phyloP scores from a whole-genome alignment of 1,140 invertebrate species.

The Palaemon carinicauda region DNA sequence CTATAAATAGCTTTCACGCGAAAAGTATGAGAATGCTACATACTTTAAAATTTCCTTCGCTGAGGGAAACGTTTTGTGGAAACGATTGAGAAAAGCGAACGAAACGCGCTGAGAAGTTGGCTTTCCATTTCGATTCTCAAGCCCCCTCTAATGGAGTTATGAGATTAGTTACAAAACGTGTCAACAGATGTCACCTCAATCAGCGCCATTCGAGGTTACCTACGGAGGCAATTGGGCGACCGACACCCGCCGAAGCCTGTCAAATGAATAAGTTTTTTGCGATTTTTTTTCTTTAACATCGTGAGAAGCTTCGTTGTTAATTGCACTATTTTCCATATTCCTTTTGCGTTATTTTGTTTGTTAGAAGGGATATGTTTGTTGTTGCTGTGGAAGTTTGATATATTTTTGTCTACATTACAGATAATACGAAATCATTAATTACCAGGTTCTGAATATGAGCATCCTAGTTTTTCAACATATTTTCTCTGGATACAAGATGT shows the following conservation, averaged over 20 bases:
- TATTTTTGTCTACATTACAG: too few species aligned
- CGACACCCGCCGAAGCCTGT: neutral
- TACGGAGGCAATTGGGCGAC: slow-evolving; percentile 21
- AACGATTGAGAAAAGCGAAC: neutral
- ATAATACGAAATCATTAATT: too few species aligned
- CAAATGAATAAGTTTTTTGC: neutral
- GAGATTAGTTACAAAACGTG: slow-evolving; percentile 55
- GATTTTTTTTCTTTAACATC: neutral
- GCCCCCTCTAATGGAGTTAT: slow-evolving; percentile 52
- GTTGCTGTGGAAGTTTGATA: too few species aligned
- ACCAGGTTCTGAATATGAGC: too few species aligned
- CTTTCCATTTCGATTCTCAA: slow-evolving; percentile 27
- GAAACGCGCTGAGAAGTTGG: neutral
- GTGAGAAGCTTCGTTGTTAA: neutral
- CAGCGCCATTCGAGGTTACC: slow-evolving; percentile 45
- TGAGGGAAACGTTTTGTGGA: neutral
- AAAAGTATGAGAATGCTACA: neutral
- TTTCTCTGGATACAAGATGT: too few species aligned
- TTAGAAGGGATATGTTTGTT: too few species aligned
- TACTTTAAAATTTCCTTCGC: neutral
- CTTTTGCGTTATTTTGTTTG: too few species aligned
- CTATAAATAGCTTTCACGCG: neutral
- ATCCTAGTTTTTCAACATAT: too few species aligned
- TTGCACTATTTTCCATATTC: neutral
- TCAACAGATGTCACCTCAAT: slow-evolving; percentile 55